Base-by-base conservation (phyloP, 2,113 vertebrate species). In the Oryzias javanicus region DNA sequence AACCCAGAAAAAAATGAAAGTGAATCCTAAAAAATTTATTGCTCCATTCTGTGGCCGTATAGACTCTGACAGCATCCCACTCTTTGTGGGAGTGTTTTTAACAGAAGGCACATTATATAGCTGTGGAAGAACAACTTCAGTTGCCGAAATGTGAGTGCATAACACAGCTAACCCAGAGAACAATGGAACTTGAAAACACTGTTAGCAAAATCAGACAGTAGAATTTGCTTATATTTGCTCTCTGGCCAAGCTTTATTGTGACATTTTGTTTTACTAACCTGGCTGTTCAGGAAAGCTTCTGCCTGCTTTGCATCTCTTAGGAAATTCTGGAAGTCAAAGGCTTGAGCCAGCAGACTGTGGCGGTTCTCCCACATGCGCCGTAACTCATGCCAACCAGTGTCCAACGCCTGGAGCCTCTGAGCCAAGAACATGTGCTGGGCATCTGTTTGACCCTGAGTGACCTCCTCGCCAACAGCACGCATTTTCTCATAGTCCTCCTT, bases 351-450 rank as follows among this genome's bases (percentile, higher is more conserved):
- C 10, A 95, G 89, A 50, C 90, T 92, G 70, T 95, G 96, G 7
- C 95, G 91, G 82, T 93, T 94, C 85, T 98, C 95, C 96, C 97
- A 98, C 94, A 95, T 95, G 59, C 92, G 87, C 16, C 93, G 92
- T 77, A 98, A 86, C 78, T 98, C 94, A 3, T 95, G 92, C 97
- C 97, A 98, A 60, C 95, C 96, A 0, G 94, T 94, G 50, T 97
- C 95, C 64, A 98, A 81, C 0, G 95, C 93, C 55, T 98, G 94
- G 16, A 98, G 90, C 22, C 97, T 91, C 89, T 94, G 96, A 1
- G 91, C 93, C 49, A 98, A 86, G 79, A 95, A 94, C 89, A 95
- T 91, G 79, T 94, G 74, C 84, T 97, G 97, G 42, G 94, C 84
- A 51, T 98, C 96, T 0, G 92, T 93, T 80, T 96, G 94, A 46